Evolutionary conservation across 2,113 vertebrate species (phyloP), one percentile per base, ranked within the genome.

Genomic region (Muscicapa adusta): DNA sequence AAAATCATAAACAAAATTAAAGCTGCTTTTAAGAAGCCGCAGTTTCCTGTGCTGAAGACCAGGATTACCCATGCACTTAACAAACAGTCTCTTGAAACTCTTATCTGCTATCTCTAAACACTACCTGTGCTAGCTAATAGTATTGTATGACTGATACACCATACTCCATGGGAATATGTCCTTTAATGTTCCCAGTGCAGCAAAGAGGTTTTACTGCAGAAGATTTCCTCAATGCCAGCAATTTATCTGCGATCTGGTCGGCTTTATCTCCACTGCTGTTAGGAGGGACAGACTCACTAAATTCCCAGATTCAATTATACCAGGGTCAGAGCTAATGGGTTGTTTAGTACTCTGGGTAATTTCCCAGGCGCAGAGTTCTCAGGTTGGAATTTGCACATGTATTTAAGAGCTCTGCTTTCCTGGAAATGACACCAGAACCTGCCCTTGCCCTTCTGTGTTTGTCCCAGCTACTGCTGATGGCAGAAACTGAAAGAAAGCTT

Each of bases 281-380:
- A 50, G 76, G 40, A 82, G 68, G 89, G 86, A 66, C 42, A 72
- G 78, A 50, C 53, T 93, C 81, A 67, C 92, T 80, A n/a, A 84
- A 91, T 91, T 96, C 89, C 94, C 91, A 93, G 86, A 94, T 88
- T 76, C 91, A 94, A 53, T 97, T 95, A 93, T 77, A 70, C 50
- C 93, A 83, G 87, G 91, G 89, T 96, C 97, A 96, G 78, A 94
- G 91, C 74, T 93, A 93, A 91, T 85, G 89, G 72, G 45, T 92
- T 93, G 57, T 95, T 91, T 67, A 91, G 80, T 85, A 45, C 93
- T 81, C 75, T 53, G 81, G 82, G 74, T 94, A 86, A 91, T 96
- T 95, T 94, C 87, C 62, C 90, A 73, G 38, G 67, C 5, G 1
- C 1, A 16, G 91, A 86, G 65, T 86, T 74, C 74, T 91, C 87